These are phyloP conservation scores for Drosophila neocordata DNA, from an alignment of 1,140 invertebrate genomes.

Conservation along the genomic window DNA sequence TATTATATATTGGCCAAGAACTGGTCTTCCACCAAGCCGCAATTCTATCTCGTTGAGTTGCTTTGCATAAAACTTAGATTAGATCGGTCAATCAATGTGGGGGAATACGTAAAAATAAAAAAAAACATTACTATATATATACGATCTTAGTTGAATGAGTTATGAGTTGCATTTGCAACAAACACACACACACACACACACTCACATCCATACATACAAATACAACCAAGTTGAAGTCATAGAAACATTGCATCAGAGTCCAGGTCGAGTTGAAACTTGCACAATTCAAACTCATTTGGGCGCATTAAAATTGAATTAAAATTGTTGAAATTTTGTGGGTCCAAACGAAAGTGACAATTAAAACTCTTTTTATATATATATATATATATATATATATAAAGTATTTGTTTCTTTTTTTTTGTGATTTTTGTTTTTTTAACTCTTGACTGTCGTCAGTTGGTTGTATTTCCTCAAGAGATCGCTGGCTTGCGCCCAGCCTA, in stretches of 20 bases:
- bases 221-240: neutral
- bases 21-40: conserved; percentile 49
- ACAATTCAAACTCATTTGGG: conserved; percentile 64
- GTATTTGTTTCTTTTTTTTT: conserved; percentile 19
- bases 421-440: conserved; percentile 6
- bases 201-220: too few species aligned
- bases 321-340: conserved; percentile 72
- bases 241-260: conserved; percentile 18
- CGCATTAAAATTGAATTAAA: conserved; percentile 78
- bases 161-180: conserved; percentile 49
- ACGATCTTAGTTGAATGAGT: conserved; percentile 28
- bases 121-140: neutral
- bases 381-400: too few species aligned
- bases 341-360: conserved; percentile 78
- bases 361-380: conserved; percentile 29
- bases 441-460: conserved; percentile 40
- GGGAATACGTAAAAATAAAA: neutral
- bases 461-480: conserved; percentile 70
- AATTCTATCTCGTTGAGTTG: conserved; percentile 38
- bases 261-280: conserved; percentile 39
- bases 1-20: conserved; percentile 34
- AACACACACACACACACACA: conserved; percentile 11
- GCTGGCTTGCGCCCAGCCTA: conserved; percentile 37
- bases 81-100: conserved; percentile 19
- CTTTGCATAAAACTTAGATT: conserved; percentile 61